Evolutionary conservation across 2,113 vertebrate species (phyloP).

Genomic region (Lepisosteus oculatus): DNA sequence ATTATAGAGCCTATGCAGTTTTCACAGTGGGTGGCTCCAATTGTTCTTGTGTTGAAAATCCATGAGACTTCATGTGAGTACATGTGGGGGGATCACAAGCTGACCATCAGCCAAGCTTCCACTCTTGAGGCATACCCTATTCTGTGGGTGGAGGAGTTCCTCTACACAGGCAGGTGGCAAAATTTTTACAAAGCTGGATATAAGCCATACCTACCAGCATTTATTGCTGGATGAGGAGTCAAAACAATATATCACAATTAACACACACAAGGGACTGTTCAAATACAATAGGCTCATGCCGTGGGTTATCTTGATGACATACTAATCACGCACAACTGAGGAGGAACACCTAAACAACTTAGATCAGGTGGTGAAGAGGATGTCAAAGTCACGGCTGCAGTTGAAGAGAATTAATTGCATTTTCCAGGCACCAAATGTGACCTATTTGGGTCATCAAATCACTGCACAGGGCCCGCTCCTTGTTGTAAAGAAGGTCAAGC

Average conservation of each 20-base stretch:
- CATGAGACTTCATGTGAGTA: no score
- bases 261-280: neutral
- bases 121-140: no score
- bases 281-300: neutral
- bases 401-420: conserved; percentile 14
- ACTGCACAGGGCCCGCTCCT: conserved; percentile 14
- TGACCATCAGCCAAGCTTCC: no score
- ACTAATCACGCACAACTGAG: neutral
- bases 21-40: no score
- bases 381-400: neutral
- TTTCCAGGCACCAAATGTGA: conserved; percentile 16
- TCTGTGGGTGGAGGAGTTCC: no score
- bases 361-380: conserved; percentile 16
- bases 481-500: conserved; percentile 27
- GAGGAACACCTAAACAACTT: conserved; percentile 4
- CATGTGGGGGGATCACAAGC: no score
- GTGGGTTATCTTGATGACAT: conserved; percentile 1
- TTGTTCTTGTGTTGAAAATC: no score
- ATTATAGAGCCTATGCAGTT: no score
- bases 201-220: no score
- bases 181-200: no score
- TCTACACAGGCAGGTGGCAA: no score
- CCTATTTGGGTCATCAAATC: conserved; percentile 17
- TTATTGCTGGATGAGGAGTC: no score
- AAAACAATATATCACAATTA: neutral